A percentile compares a stretch with the other conserved stretches of the same genome.
Conservation (phyloP, 2,888 invertebrate genomes). For the Corbicula japonica region DNA sequence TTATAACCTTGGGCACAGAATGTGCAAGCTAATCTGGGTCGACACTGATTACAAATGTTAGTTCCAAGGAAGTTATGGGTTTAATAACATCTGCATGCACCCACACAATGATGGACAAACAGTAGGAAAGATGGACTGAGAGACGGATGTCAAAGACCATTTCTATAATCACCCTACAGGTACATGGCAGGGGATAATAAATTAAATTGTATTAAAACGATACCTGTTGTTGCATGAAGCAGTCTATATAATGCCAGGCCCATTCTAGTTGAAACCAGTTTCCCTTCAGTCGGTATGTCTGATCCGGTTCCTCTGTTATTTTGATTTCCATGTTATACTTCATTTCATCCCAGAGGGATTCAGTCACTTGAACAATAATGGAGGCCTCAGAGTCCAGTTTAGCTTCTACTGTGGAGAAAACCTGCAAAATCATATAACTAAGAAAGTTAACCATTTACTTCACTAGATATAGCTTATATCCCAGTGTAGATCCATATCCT, state of each 20-base stretch:
- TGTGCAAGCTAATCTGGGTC: no score
- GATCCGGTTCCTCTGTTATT: conserved; percentile 29
- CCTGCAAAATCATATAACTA: conserved; percentile 38
- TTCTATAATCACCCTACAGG: no score
- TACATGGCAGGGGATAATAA: no score
- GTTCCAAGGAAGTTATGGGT: no score
- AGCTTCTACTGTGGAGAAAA: conserved; percentile 54
- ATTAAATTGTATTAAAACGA: no score
- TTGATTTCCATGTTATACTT: conserved; percentile 39
- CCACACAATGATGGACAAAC: no score
- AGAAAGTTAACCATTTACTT: not conserved
- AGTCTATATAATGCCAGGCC: conserved; percentile 67
- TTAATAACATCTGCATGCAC: no score
- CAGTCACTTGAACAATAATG: conserved; percentile 53
- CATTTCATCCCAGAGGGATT: conserved; percentile 48
- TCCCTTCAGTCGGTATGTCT: conserved; percentile 48
- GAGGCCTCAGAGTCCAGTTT: conserved; percentile 55
- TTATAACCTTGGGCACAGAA: no score
- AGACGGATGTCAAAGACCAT: no score
- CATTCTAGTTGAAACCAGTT: conserved; percentile 70
- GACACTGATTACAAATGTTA: no score
- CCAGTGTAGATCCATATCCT: not conserved
- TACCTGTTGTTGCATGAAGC: conserved; percentile 62
- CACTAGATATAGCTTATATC: not conserved
- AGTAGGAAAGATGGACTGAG: no score